phyloP scores from a whole-genome alignment of 2,797 vertebrate genomes.

The Enteromius viviparus region DNA sequence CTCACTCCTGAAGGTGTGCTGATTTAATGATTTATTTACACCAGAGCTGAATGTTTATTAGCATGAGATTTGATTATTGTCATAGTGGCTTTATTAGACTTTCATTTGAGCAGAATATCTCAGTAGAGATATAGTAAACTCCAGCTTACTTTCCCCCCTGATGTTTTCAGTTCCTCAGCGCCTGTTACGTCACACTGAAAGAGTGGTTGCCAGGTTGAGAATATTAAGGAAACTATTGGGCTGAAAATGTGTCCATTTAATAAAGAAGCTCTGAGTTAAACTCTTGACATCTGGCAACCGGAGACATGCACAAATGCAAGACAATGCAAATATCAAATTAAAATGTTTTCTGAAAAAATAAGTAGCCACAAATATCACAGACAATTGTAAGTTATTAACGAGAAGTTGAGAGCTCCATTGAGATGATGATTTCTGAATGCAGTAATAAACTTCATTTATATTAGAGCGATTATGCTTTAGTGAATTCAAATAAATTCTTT shows the following conservation, averaged over 20 bases:
- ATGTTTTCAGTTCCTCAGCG: background rate
- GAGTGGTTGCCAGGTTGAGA: background rate
- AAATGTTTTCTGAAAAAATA: background rate
- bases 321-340: background rate
- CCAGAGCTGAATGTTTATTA: background rate
- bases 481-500: no score
- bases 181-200: background rate
- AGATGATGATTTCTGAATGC: background rate
- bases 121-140: background rate
- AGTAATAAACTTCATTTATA: background rate
- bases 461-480: background rate
- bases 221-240: background rate
- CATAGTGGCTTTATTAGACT: background rate
- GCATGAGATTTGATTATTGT: background rate
- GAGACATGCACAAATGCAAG: background rate
- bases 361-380: no score
- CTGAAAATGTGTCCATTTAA: background rate
- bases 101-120: background rate
- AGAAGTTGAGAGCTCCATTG: no score
- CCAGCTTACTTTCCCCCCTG: background rate
- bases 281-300: background rate
- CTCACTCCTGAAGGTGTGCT: conserved; percentile 73
- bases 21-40: background rate
- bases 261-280: background rate
- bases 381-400: no score